Base-by-base conservation (phyloP, 2,797 vertebrate species). In the Xerus rutilus region DNA sequence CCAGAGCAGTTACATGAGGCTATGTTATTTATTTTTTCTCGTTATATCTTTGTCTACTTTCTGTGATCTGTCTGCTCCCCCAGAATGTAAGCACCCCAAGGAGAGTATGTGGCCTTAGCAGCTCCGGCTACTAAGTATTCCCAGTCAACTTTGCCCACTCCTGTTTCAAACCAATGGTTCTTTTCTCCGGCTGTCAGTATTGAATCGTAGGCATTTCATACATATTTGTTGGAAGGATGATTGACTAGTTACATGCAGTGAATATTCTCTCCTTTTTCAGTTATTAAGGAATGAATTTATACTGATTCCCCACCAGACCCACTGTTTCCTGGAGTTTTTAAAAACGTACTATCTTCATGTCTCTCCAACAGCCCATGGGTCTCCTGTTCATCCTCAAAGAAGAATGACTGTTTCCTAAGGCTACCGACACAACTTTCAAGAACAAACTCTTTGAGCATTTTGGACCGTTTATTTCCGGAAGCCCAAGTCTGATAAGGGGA, bases 381-480 rank as follows among this genome's bases (percentile, higher is more conserved):
- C 98, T 98, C 94, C 73, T 98, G 95, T 98, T 97, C 45, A 98
- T 98, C 86, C 98, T 99, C 39, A 97, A 99, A 98, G 98, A 98
- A 89, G 97, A 98, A 73, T 98, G 98, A 76, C 98, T 98, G 98
- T 99, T 98, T 95, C 98, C 98, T 0, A 98, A 99, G 95, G 98
- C 98, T 97, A 98, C 98, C 62, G 98, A 98, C 78, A 97, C 98
- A 97, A 98, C 98, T 0, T 98, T 99, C 94, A 98, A 98, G 94
- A 97, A 98, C 70, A 99, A 98, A 89, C 97, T 98, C 95, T 98
- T 98, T 96, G 98, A 98, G 67, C 98, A 98, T 96, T 98, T 98
- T 94, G 98, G 98, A 96, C 98, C 99, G 93, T 98, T 86, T 98
- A 98, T 85, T 97, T 99, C 91, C 98, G 98, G 97, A 99, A 98